Conservation (phyloP, 2,797 vertebrate genomes). For the Gymnoscopelus microlampas region DNA sequence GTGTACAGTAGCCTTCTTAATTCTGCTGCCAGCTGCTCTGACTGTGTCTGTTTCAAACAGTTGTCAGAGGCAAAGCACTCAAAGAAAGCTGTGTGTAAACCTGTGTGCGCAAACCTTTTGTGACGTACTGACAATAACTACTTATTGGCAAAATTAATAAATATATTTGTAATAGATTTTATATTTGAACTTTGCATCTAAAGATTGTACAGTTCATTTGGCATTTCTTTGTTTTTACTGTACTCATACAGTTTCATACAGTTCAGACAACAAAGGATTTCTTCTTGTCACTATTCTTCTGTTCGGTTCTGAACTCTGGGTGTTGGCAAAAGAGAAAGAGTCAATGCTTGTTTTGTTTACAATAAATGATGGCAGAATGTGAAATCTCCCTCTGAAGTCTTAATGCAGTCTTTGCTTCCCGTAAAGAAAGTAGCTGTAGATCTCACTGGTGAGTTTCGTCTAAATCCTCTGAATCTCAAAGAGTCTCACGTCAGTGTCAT, state of each 20-base stretch:
- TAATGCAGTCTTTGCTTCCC: not conserved
- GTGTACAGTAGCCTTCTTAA: not conserved
- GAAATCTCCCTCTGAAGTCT: constrained; percentile 3
- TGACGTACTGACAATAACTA: not conserved
- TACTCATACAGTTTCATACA: not conserved
- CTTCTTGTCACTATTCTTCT: not conserved
- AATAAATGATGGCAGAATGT: not conserved
- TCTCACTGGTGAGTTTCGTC: constrained; percentile 17
- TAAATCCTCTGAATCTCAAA: constrained; percentile 98
- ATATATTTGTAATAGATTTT: constrained; percentile 21
- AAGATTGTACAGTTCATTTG: constrained; percentile 7
- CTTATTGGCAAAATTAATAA: constrained; percentile 14
- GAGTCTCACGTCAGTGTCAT: constrained; percentile 95
- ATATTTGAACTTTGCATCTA: not conserved
- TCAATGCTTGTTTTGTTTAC: constrained; percentile 9
- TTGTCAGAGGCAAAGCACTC: not conserved
- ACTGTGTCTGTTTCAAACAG: not conserved
- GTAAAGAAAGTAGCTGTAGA: not conserved
- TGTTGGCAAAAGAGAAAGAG: not conserved
- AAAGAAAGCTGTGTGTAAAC: not conserved
- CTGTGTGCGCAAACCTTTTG: not conserved
- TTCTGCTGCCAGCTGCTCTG: not conserved
- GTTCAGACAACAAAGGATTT: not conserved
- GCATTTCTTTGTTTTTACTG: not conserved
- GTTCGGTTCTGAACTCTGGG: not conserved